Evolutionary conservation across 2,888 invertebrate genomes (phyloP).

Genomic region (Cantharis rufa): DNA sequence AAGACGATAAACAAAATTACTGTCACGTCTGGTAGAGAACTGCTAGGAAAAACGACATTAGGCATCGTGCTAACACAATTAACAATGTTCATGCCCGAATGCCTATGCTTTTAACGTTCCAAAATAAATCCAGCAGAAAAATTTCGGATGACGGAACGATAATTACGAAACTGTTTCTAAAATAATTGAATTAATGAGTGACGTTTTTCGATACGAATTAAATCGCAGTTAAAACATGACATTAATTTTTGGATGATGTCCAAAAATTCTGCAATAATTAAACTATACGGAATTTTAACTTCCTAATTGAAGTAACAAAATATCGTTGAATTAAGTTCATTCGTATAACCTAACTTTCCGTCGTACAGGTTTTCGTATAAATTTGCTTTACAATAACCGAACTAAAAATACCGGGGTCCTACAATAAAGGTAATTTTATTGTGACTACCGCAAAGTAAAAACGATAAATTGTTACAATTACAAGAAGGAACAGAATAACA

Average conservation of each 20-base stretch:
- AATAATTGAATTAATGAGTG: slow-evolving; percentile 14
- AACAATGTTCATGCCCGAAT: slow-evolving; percentile 43
- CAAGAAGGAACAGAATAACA: too few species aligned
- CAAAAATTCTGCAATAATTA: not conserved
- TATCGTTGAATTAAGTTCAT: too few species aligned
- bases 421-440: not conserved
- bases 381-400: too few species aligned
- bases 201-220: not conserved
- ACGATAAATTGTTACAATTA: not conserved
- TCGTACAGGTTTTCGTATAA: too few species aligned
- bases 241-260: not conserved
- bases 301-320: too few species aligned
- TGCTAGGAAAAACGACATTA: slow-evolving; percentile 42
- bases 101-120: slow-evolving; percentile 32
- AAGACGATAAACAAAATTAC: slow-evolving; percentile 54
- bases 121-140: slow-evolving; percentile 16
- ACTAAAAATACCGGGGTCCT: not conserved
- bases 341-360: too few species aligned
- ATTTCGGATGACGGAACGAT: slow-evolving; percentile 31
- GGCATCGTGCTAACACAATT: slow-evolving; percentile 40
- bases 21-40: slow-evolving; percentile 46
- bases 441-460: not conserved
- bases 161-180: slow-evolving; percentile 19
- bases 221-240: not conserved
- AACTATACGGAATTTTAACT: not conserved